Conservation (phyloP, 2,888 invertebrate species). For the Melanostoma mellinum region DNA sequence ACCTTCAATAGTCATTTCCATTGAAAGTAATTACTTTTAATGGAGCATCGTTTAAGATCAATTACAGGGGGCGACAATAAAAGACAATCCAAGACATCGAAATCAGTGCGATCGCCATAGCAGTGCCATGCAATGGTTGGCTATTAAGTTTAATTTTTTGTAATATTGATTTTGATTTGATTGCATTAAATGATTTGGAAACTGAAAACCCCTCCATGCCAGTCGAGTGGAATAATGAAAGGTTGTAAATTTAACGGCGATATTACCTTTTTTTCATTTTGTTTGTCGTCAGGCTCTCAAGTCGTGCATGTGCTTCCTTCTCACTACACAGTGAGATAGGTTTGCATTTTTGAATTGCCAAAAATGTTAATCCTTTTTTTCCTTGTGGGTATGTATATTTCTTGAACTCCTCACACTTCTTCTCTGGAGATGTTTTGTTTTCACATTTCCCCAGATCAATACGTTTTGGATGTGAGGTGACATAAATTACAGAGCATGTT, state of each 20-base stretch:
- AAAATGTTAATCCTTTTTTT: too few relatives aligned
- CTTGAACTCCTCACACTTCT: too few relatives aligned
- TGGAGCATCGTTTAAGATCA: conserved; percentile 65
- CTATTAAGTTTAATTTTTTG: conserved; percentile 47
- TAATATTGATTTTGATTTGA: conserved; percentile 46
- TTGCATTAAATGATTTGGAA: conserved; percentile 50
- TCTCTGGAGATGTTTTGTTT: neutral
- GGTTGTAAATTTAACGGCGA: conserved; percentile 29
- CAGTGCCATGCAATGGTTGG: conserved; percentile 6
- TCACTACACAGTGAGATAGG: too few relatives aligned
- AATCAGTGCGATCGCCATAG: conserved; percentile 37
- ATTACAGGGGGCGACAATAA: conserved; percentile 58
- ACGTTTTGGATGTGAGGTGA: conserved; percentile 1
- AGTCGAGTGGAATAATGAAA: conserved; percentile 43
- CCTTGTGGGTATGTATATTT: too few relatives aligned
- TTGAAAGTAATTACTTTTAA: conserved; percentile 67
- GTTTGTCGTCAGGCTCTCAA: neutral
- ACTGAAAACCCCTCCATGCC: conserved; percentile 15
- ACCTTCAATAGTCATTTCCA: conserved; percentile 33
- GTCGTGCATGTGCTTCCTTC: too few relatives aligned
- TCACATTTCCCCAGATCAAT: conserved; percentile 25
- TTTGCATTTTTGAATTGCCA: too few relatives aligned
- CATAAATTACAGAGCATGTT: conserved; percentile 34
- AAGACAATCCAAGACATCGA: conserved; percentile 38
- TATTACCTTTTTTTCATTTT: conserved; percentile 9